Conservation (phyloP, 2,888 invertebrate species). For the Catocala fraxini region DNA sequence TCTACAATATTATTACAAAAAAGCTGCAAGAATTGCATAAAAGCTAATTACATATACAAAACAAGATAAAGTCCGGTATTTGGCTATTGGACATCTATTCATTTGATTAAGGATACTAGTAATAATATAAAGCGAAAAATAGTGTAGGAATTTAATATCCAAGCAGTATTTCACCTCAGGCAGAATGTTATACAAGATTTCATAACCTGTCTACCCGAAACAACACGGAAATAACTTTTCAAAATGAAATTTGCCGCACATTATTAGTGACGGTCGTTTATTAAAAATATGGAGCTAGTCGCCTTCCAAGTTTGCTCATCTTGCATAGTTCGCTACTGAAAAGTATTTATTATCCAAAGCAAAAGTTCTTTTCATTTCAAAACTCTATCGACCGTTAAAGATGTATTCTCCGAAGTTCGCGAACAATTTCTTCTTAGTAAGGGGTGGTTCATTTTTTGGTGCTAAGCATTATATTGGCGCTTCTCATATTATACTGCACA, state of each 20-base stretch:
- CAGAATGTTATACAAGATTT: neutral
- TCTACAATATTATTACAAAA: too few species aligned
- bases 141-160: too few species aligned
- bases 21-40: too few species aligned
- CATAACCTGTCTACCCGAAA: slow-evolving; percentile 6
- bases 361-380: slow-evolving; percentile 65
- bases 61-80: too few species aligned
- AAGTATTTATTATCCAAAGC: slow-evolving; percentile 63
- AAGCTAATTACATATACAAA: too few species aligned
- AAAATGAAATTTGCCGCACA: slow-evolving; percentile 16
- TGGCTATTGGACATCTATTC: too few species aligned
- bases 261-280: slow-evolving; percentile 21
- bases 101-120: too few species aligned
- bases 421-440: slow-evolving; percentile 31
- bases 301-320: slow-evolving; percentile 55
- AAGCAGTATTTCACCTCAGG: neutral
- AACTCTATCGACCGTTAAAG: slow-evolving; percentile 77
- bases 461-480: too few species aligned
- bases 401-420: slow-evolving; percentile 68
- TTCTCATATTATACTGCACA: too few species aligned
- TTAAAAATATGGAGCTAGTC: slow-evolving; percentile 30
- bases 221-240: slow-evolving; percentile 9
- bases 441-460: slow-evolving; percentile 21
- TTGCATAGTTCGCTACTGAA: slow-evolving; percentile 57
- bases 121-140: too few species aligned